Conservation (phyloP, 2,888 invertebrate genomes). For the Acleris literana region DNA sequence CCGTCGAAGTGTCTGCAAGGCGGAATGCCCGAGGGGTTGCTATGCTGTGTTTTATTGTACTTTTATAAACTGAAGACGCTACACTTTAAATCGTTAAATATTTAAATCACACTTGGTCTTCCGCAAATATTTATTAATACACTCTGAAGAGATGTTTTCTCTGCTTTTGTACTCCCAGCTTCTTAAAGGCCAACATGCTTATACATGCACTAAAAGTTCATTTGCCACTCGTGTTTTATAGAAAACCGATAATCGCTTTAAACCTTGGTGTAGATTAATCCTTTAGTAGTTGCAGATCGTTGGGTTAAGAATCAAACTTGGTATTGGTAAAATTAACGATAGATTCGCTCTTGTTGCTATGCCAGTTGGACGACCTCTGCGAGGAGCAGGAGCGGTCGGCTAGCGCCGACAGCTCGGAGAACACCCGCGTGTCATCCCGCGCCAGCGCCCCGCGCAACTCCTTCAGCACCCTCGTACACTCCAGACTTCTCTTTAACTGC, state of each 20-base stretch:
- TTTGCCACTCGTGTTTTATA: too few relatives aligned
- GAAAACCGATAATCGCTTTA: too few relatives aligned
- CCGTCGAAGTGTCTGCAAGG: slow-evolving; percentile 32
- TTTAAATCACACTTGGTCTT: background rate
- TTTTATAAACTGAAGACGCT: slow-evolving; percentile 26
- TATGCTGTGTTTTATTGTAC: slow-evolving; percentile 15
- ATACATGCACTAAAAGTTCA: too few relatives aligned
- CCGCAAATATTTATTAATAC: slow-evolving; percentile 1
- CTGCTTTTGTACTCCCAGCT: too few relatives aligned
- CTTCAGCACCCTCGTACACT: slow-evolving; percentile 54
- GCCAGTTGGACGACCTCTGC: background rate
- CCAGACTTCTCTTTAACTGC: slow-evolving; percentile 55
- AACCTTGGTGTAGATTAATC: too few relatives aligned
- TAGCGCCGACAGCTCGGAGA: slow-evolving; percentile 42
- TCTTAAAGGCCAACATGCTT: too few relatives aligned
- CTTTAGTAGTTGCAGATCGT: too few relatives aligned
- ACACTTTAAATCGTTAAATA: slow-evolving; percentile 18
- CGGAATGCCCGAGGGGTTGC: slow-evolving; percentile 25
- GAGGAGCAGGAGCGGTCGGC: slow-evolving; percentile 26
- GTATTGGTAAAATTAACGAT: too few relatives aligned
- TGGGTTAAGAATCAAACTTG: too few relatives aligned
- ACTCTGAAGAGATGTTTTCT: background rate
- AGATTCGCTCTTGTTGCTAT: too few relatives aligned
- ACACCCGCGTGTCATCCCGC: slow-evolving; percentile 39
- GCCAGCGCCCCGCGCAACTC: slow-evolving; percentile 52